A percentile compares a stretch with the other conserved stretches of the same genome.
Evolutionary conservation across 2,113 vertebrate genomes (phyloP).

Genomic region (Etheostoma cragini): DNA sequence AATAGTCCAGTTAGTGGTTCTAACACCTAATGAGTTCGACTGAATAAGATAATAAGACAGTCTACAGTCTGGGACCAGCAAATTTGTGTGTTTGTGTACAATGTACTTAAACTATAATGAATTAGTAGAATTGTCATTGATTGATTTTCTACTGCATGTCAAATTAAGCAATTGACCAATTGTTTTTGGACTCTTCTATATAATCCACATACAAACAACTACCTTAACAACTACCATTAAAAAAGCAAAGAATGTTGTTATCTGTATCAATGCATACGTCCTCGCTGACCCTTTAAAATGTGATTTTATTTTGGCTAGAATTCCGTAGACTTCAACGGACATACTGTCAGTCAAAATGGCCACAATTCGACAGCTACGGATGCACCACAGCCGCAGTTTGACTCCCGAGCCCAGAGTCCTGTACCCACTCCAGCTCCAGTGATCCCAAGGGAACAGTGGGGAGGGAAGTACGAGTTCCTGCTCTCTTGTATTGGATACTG

Average conservation of each 20-base stretch:
- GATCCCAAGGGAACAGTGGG: constrained; percentile 83
- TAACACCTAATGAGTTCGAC: background rate
- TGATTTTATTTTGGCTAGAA: constrained; percentile 53
- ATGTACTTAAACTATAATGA: background rate
- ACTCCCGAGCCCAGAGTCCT: constrained; percentile 17
- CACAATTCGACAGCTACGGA: constrained; percentile 16
- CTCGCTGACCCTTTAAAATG: background rate
- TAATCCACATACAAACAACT: background rate
- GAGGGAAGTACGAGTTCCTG: constrained; percentile 86
- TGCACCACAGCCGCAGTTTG: constrained; percentile 38
- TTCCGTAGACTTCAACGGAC: constrained; percentile 69
- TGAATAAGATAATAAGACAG: too few species aligned
- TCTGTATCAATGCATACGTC: background rate
- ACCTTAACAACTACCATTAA: background rate
- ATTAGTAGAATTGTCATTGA: background rate
- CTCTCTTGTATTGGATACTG: constrained; percentile 89
- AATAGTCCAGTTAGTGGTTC: background rate
- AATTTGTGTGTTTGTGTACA: background rate
- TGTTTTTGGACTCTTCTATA: background rate
- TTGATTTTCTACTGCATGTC: background rate
- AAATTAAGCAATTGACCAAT: background rate
- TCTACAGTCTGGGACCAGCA: background rate
- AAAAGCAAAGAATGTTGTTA: background rate
- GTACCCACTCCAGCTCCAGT: background rate
- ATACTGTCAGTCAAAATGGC: constrained; percentile 44